A percentile compares a stretch with the other conserved stretches of the same genome.
Evolutionary conservation across 2,888 invertebrate species (phyloP).

Genomic region (Celastrina argiolus): DNA sequence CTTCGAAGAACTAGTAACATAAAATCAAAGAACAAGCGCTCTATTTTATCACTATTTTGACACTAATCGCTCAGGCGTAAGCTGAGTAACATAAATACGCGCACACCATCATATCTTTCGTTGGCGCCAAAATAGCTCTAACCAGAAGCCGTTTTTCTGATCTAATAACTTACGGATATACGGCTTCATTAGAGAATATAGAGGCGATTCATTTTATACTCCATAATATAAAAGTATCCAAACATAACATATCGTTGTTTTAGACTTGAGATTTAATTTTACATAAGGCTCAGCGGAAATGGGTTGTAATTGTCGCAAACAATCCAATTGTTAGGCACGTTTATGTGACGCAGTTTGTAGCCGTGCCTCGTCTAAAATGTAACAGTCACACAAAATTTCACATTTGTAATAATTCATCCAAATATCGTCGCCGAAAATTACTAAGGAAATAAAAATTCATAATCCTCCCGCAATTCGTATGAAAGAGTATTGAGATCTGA

Average conservation of each 20-base stretch:
- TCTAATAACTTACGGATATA: background rate
- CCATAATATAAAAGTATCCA: background rate
- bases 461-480: background rate
- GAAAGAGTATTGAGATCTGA: background rate
- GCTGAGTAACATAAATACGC: slow-evolving; percentile 1
- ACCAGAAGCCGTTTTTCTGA: slow-evolving; percentile 12
- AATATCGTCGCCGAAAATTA: no score
- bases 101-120: background rate
- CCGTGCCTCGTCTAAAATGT: no score
- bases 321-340: no score
- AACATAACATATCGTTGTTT: background rate
- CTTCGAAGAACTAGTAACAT: background rate
- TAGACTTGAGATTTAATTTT: background rate
- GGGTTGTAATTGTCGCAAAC: no score
- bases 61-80: slow-evolving; percentile 7
- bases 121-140: slow-evolving; percentile 8
- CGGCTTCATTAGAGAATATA: background rate
- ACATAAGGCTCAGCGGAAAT: no score
- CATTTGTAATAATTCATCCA: no score
- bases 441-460: background rate
- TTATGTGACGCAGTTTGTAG: no score
- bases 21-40: background rate
- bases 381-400: no score
- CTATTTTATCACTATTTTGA: slow-evolving; percentile 15
- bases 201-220: background rate